Base-by-base conservation (phyloP, 2,113 vertebrate species). In the Pomatostomus ruficeps region DNA sequence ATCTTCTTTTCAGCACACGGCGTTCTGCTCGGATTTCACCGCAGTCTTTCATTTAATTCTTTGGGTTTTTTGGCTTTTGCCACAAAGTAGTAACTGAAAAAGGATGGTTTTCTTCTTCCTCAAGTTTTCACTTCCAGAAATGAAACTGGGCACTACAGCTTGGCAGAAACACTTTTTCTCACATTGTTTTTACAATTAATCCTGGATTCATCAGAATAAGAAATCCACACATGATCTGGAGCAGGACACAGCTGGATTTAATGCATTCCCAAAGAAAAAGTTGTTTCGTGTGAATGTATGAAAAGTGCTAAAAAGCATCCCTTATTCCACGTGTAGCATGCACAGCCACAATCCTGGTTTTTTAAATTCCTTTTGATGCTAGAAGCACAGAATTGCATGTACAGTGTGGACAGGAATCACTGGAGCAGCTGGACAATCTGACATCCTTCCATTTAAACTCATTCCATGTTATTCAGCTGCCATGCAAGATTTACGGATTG, bases 391-490 rank as follows among this genome's bases (percentile, higher is more conserved):
- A 8, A 46, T 14, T 43, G 45, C 24, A 14, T 3, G 20, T 26
- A 59, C 0, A 0, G 22, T 4, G 33, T 35, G 31, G 36, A 77
- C 51, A 45, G 16, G 36, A 87, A 77, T 9, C 0, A 1, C 38
- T 67, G 57, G n/a, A 90, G 55, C 85, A 88, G 67, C 43, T 54
- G 68, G 82, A 83, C 46, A 43, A 90, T 54, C 0, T 40, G n/a
- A 88, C 52, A 58, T 48, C 14, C 25, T 42, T 83, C 57, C 25
- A 77, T 67, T 84, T 57, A 51, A 78, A 88, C 23, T 51, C 66
- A 42, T 35, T 36, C 11, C 33, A 9, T 0, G 15, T 59, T 54
- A 62, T 13, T 29, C 3, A 4, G 26, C 77, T 91, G 74, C 35
- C 75, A 65, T 1, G 6, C 13, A 46, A 72, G 38, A 73, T 65